Evolutionary conservation across 2,113 vertebrate species (phyloP).

Genomic region (Stigmatopora nigra): DNA sequence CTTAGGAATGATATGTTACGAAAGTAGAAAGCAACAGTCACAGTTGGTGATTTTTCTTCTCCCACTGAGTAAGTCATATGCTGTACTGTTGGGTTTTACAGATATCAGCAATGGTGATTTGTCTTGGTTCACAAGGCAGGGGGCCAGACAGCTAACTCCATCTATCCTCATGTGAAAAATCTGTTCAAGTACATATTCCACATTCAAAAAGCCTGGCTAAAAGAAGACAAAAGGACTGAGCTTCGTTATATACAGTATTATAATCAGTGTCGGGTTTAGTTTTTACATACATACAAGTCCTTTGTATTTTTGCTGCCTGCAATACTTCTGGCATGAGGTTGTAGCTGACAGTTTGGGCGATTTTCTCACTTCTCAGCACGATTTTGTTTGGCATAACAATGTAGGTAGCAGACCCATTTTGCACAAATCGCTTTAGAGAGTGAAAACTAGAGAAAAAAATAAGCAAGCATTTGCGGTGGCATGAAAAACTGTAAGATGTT

Average conservation of each 20-base stretch:
- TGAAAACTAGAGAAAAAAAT: slow-evolving; percentile 5
- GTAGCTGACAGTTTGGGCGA: background rate
- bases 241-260: no score
- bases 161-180: slow-evolving; percentile 5
- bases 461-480: background rate
- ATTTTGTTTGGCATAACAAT: background rate
- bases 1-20: slow-evolving; percentile 26
- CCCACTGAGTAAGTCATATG: slow-evolving; percentile 15
- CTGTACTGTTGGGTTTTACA: slow-evolving; percentile 15
- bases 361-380: background rate
- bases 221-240: slow-evolving; percentile 39
- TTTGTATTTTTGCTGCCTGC: background rate
- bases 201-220: slow-evolving; percentile 12
- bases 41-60: slow-evolving; percentile 4
- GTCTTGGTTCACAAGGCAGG: slow-evolving; percentile 25
- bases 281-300: background rate
- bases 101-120: slow-evolving; percentile 28
- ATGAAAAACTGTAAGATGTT: background rate
- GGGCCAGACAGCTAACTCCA: background rate
- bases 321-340: background rate
- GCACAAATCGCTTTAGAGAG: background rate
- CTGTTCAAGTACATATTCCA: background rate
- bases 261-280: background rate
- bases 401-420: background rate
- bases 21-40: slow-evolving; percentile 10